Evolutionary conservation across 2,797 vertebrate genomes (phyloP).

Genomic region (Agapornis canus): DNA sequence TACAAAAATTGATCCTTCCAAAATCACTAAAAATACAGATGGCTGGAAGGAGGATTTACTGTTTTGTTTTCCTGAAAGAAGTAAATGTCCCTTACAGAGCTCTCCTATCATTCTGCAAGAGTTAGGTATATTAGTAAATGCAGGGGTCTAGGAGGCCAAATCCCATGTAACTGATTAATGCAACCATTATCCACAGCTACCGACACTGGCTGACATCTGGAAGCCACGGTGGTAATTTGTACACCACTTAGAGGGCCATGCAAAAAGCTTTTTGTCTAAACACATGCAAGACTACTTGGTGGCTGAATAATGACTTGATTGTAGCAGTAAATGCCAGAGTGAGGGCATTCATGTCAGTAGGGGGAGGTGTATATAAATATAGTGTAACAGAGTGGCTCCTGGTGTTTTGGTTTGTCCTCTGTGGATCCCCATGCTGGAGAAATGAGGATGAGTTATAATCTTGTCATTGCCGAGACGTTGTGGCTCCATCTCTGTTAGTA

Average conservation of each 20-base stretch:
- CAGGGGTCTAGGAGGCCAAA: not conserved
- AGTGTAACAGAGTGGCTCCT: not conserved
- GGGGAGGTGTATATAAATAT: not conserved
- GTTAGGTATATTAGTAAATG: not conserved
- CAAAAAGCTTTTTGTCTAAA: not conserved
- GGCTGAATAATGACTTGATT: not conserved
- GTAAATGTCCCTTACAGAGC: not conserved
- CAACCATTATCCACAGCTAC: not conserved
- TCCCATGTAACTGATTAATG: not conserved
- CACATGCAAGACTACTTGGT: not conserved
- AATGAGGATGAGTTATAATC: not conserved
- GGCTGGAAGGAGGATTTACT: not conserved
- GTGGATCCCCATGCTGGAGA: not conserved
- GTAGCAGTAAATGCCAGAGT: not conserved
- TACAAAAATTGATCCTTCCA: not conserved
- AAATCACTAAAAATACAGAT: not conserved
- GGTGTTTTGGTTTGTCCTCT: not conserved
- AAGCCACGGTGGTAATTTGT: not conserved
- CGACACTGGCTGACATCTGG: not conserved
- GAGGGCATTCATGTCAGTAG: not conserved
- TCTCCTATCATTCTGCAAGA: not conserved
- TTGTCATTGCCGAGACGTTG: not conserved
- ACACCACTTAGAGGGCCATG: not conserved
- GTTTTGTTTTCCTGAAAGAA: not conserved
- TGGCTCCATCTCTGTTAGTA: not conserved